A percentile compares a stretch with the other conserved stretches of the same genome.
phyloP scores from a whole-genome alignment of 1,140 invertebrate genomes.

The Sitophilus oryzae region DNA sequence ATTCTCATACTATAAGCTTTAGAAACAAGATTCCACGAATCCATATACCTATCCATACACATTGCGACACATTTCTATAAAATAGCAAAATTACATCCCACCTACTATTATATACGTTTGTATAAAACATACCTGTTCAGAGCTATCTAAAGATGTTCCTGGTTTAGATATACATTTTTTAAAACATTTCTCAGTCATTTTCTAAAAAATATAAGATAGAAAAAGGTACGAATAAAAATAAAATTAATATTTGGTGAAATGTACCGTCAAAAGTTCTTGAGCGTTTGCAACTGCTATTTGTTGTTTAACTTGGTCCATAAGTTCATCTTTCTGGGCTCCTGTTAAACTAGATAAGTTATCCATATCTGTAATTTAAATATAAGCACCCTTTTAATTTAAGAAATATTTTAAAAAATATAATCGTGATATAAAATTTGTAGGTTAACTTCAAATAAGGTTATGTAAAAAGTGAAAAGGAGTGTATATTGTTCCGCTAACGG shows the following conservation, averaged over 20 bases:
- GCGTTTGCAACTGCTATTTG: constrained; percentile 92
- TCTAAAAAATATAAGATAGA: constrained; percentile 54
- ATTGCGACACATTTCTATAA: constrained; percentile 92
- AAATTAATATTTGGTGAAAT: constrained; percentile 29
- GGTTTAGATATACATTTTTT: constrained; percentile 90
- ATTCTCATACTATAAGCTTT: constrained; percentile 76
- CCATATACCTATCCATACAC: constrained; percentile 98
- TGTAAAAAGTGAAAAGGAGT: neutral
- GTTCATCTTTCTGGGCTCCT: constrained; percentile 74
- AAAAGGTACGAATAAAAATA: neutral
- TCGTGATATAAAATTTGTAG: neutral
- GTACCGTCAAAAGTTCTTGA: constrained; percentile 84
- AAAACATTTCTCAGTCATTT: constrained; percentile 97
- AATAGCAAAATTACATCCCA: neutral
- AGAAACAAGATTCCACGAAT: constrained; percentile 87
- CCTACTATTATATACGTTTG: constrained; percentile 18
- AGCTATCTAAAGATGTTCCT: constrained; percentile 81
- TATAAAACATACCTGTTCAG: constrained; percentile 91
- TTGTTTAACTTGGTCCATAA: constrained; percentile 94
- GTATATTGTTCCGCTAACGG: neutral
- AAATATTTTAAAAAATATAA: neutral
- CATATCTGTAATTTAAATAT: constrained; percentile 10
- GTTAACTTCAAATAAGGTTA: neutral
- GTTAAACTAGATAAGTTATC: constrained; percentile 43
- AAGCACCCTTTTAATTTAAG: too few species aligned